Percentiles rank a stretch among this genome's conserved stretches.
These are phyloP conservation scores for Ascidia mentula DNA, from an alignment of 23 tunicate genomes.

Conservation along the genomic window DNA sequence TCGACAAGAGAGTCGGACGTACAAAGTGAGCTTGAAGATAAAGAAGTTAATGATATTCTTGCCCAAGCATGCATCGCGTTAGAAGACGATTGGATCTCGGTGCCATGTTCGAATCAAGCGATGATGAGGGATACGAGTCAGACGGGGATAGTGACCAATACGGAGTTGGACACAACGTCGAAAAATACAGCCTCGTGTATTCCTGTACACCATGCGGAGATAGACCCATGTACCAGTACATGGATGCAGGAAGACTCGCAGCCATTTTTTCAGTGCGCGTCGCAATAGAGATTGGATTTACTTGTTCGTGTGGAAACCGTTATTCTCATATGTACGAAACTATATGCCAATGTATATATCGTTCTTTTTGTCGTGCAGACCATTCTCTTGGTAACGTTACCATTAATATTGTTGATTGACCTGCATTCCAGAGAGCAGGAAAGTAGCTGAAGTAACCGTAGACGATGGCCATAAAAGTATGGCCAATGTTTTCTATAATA, in stretches of 20 bases:
- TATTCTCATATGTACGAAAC: too few species aligned
- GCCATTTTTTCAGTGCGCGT: not conserved
- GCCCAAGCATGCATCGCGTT: not conserved
- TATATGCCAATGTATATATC: too few species aligned
- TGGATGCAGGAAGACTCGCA: conserved; percentile 6
- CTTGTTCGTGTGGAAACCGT: not conserved
- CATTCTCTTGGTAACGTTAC: too few species aligned
- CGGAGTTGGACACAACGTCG: not conserved
- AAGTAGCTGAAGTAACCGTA: too few species aligned
- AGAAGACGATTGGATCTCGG: not conserved
- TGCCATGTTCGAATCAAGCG: not conserved
- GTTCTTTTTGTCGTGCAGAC: too few species aligned
- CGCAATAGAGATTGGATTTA: not conserved
- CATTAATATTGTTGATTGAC: too few species aligned
- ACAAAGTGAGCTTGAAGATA: not conserved
- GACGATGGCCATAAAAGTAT: too few species aligned
- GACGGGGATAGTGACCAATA: not conserved
- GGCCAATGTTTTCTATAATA: too few species aligned
- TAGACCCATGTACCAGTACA: not conserved
- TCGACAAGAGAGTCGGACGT: not conserved
- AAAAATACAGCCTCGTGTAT: not conserved
- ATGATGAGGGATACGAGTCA: not conserved
- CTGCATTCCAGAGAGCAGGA: too few species aligned
- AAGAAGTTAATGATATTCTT: not conserved
- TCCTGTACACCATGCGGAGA: not conserved